phyloP scores from a whole-genome alignment of 2,113 vertebrate species.

The Oncorhynchus clarkii region DNA sequence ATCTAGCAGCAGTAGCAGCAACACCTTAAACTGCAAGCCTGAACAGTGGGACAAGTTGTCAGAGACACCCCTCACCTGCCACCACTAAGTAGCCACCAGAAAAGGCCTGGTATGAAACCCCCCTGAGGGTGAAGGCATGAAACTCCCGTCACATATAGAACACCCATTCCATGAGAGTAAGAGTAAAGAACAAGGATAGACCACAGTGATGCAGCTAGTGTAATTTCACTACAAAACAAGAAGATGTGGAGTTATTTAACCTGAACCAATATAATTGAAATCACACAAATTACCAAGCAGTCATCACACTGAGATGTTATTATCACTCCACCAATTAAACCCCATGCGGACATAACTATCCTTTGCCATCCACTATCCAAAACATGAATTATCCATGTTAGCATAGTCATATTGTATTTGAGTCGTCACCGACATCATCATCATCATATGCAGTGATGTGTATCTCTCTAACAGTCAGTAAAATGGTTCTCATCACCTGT shows the following conservation, averaged over 20 bases:
- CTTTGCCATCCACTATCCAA: too few species aligned
- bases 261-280: too few species aligned
- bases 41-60: neutral
- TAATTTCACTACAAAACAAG: too few species aligned
- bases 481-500: neutral
- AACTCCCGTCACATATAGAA: too few species aligned
- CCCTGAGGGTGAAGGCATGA: neutral
- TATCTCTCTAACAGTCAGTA: neutral
- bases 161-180: too few species aligned
- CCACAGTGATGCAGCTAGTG: too few species aligned
- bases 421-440: neutral
- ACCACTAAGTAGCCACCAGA: neutral
- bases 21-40: conserved; percentile 25
- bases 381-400: conserved; percentile 1
- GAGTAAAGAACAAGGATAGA: too few species aligned
- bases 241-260: too few species aligned
- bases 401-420: neutral
- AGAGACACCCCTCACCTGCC: conserved; percentile 10
- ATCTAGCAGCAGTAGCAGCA: conserved; percentile 8
- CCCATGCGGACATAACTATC: too few species aligned
- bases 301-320: too few species aligned
- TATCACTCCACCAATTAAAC: too few species aligned
- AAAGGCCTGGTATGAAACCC: neutral
- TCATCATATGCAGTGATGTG: neutral
- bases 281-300: too few species aligned